phyloP scores from a whole-genome alignment of 1,140 invertebrate species.

The Daktulosphaira vitifoliae region DNA sequence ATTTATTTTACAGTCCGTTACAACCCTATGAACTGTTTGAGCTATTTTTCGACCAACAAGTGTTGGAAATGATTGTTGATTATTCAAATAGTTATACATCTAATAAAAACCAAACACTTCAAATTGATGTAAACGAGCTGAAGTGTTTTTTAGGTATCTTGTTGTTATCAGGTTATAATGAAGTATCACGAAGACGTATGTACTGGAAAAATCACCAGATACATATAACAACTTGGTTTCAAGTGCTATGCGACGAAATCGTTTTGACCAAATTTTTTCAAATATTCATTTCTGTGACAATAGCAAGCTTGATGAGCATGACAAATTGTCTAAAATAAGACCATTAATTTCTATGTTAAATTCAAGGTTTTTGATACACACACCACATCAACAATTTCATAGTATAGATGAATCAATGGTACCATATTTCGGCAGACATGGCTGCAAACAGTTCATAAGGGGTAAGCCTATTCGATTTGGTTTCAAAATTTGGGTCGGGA shows the following conservation, averaged over 20 bases:
- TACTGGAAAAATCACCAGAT: slow-evolving; percentile 34
- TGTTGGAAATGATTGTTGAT: neutral
- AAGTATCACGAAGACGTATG: slow-evolving; percentile 1
- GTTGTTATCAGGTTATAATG: neutral
- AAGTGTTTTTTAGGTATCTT: slow-evolving; percentile 5
- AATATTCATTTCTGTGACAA: slow-evolving; percentile 41
- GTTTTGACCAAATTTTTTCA: slow-evolving; percentile 38
- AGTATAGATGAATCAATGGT: slow-evolving; percentile 48
- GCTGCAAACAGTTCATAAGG: slow-evolving; percentile 45
- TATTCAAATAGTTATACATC: slow-evolving; percentile 1
- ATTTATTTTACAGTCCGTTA: neutral
- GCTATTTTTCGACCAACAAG: slow-evolving; percentile 12
- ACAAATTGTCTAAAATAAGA: slow-evolving; percentile 42
- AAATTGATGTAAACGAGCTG: neutral
- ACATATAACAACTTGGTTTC: slow-evolving; percentile 36
- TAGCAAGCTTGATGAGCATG: slow-evolving; percentile 38
- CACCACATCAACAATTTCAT: slow-evolving; percentile 40
- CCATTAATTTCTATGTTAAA: slow-evolving; percentile 39
- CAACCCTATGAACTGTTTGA: neutral
- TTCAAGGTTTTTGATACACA: slow-evolving; percentile 43
- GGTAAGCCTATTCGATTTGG: slow-evolving; percentile 47
- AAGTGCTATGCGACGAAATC: slow-evolving; percentile 35
- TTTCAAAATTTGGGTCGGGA: slow-evolving; percentile 44
- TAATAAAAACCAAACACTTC: slow-evolving; percentile 1
- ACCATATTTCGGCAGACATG: slow-evolving; percentile 47